Percentiles rank a stretch among this genome's conserved stretches.
These are phyloP conservation scores for Myoxocephalus aenaeus DNA, from an alignment of 2,797 vertebrate genomes.

Conservation along the genomic window DNA sequence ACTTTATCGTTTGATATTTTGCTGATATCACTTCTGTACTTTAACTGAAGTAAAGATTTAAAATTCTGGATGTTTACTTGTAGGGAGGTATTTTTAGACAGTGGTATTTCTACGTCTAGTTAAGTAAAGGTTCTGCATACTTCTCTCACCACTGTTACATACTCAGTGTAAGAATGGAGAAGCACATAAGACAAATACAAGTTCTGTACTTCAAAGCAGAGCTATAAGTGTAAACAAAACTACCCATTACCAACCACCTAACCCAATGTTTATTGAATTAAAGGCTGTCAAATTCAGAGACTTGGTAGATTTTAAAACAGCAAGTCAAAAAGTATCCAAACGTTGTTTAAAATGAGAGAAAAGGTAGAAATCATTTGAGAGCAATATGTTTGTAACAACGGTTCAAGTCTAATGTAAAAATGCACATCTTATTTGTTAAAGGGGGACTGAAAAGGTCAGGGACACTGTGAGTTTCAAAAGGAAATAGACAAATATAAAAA, in stretches of 20 bases:
- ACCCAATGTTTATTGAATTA: background rate
- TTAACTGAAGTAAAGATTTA: background rate
- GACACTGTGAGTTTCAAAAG: background rate
- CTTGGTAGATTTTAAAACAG: background rate
- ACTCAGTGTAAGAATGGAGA: background rate
- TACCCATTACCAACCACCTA: background rate
- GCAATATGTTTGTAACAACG: background rate
- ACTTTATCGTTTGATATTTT: background rate
- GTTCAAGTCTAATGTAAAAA: background rate
- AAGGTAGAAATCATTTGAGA: background rate
- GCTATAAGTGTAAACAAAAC: constrained; percentile 5
- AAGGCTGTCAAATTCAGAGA: background rate
- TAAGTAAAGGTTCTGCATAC: background rate
- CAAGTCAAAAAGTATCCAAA: background rate
- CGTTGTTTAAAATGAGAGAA: background rate
- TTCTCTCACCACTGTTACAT: background rate
- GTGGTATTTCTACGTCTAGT: background rate
- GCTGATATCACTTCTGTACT: background rate
- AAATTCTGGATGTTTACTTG: background rate
- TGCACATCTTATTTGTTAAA: background rate
- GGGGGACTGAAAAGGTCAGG: background rate
- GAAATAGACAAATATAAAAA: background rate
- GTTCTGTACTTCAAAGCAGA: background rate
- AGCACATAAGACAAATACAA: background rate
- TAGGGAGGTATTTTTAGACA: background rate